Evolutionary conservation across 2,113 vertebrate genomes (phyloP).

Genomic region (Melanerpes formicivorus): DNA sequence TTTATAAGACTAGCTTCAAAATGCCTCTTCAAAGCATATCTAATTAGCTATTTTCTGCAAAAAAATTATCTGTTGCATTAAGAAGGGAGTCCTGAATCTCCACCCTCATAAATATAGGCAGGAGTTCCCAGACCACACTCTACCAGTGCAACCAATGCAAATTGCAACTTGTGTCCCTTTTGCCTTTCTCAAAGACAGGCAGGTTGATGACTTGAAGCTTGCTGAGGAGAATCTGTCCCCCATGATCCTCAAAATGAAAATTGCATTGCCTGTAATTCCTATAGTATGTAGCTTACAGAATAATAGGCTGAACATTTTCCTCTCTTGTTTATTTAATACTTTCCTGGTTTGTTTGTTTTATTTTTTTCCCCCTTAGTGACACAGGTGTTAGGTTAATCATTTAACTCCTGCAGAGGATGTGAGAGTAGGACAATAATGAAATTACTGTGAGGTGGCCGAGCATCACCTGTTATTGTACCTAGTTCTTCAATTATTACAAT

Average conservation of each 20-base stretch:
- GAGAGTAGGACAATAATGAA: not conserved
- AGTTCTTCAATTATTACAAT: not conserved
- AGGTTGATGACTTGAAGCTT: not conserved
- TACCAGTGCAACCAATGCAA: not conserved
- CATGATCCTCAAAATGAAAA: not conserved
- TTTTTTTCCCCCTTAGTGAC: not conserved
- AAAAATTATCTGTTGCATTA: not conserved
- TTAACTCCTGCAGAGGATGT: not conserved
- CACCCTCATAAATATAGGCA: not conserved
- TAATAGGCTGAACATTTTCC: not conserved
- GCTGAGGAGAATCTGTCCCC: not conserved
- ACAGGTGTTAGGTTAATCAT: not conserved
- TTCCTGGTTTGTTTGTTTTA: not conserved
- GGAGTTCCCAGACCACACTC: not conserved
- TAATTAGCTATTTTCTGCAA: not conserved
- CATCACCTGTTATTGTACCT: not conserved
- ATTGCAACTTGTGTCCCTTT: not conserved
- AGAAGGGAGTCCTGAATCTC: not conserved
- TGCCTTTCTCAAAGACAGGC: not conserved
- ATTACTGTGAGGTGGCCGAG: not conserved
- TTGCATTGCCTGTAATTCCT: not conserved
- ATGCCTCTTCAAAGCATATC: not conserved
- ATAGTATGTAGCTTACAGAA: not conserved
- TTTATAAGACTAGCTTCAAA: not conserved
- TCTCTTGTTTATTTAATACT: slow-evolving; percentile 16